Evolutionary conservation across 1,140 invertebrate genomes (phyloP).

Genomic region (Aphelinus certus): DNA sequence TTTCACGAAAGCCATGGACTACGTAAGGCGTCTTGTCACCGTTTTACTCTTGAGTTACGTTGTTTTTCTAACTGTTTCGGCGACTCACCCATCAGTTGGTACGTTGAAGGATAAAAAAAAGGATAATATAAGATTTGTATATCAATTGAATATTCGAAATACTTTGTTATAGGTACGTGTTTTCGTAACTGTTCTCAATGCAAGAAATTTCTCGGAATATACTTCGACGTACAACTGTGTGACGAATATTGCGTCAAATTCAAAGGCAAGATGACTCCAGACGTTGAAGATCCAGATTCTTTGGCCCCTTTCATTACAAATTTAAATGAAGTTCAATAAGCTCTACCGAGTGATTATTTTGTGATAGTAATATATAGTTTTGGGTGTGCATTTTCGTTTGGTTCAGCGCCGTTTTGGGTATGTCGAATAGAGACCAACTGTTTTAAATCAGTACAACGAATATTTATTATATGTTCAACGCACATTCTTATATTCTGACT

Average conservation of each 20-base stretch:
- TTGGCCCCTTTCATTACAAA: slow-evolving; percentile 83
- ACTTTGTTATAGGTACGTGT: slow-evolving; percentile 68
- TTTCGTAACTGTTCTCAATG: slow-evolving; percentile 88
- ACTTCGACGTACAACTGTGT: slow-evolving; percentile 85
- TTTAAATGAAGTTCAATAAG: slow-evolving; percentile 58
- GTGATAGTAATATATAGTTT: too few relatives aligned
- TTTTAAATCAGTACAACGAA: too few relatives aligned
- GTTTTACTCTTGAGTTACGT: slow-evolving; percentile 21
- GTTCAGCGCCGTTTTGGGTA: too few relatives aligned
- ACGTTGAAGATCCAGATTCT: slow-evolving; percentile 82
- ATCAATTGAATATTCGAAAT: too few relatives aligned
- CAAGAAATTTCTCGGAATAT: slow-evolving; percentile 85
- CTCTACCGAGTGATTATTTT: too few relatives aligned
- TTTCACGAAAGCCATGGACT: slow-evolving; percentile 5
- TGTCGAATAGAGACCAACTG: too few relatives aligned
- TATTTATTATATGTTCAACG: too few relatives aligned
- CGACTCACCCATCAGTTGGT: slow-evolving; percentile 30
- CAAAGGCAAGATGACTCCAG: slow-evolving; percentile 83
- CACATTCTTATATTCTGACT: not conserved
- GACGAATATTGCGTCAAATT: slow-evolving; percentile 83
- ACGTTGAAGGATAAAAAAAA: slow-evolving; percentile 10
- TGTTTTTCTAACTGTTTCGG: not conserved
- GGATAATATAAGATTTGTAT: too few relatives aligned
- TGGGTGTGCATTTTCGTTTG: too few relatives aligned
- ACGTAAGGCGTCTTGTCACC: not conserved